phyloP scores from a whole-genome alignment of 2,797 vertebrate species.

The Darevskia nairensis region DNA sequence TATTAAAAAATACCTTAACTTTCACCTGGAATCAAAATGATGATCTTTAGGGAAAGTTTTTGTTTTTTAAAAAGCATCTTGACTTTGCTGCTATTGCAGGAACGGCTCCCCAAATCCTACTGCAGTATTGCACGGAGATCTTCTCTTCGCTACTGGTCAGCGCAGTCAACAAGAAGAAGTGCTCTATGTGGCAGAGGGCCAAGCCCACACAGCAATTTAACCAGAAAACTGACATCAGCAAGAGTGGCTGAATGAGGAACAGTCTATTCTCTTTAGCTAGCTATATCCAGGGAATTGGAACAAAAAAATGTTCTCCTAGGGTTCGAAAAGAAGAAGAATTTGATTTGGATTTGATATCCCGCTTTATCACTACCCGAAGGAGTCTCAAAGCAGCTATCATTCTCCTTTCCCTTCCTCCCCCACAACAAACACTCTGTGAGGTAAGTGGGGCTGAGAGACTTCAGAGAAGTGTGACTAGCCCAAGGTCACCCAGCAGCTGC shows the following conservation, averaged over 20 bases:
- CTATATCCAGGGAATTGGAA: not conserved
- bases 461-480: too few relatives aligned
- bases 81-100: accelerated
- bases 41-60: not conserved
- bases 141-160: not conserved
- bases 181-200: not conserved
- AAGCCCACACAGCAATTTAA: not conserved
- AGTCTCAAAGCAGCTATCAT: too few relatives aligned
- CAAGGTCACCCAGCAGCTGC: too few relatives aligned
- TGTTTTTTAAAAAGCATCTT: too few relatives aligned
- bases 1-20: not conserved
- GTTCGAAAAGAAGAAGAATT: not conserved
- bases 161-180: not conserved
- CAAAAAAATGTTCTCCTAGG: not conserved
- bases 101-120: not conserved
- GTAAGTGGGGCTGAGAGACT: too few relatives aligned
- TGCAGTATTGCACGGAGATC: not conserved
- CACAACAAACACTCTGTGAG: too few relatives aligned
- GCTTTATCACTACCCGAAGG: too few relatives aligned
- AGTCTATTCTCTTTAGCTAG: not conserved
- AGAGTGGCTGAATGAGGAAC: not conserved
- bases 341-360: too few relatives aligned
- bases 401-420: too few relatives aligned
- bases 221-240: not conserved
- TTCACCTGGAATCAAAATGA: not conserved